These are phyloP conservation scores for Acanthurus leucopareius DNA, from an alignment of 2,797 vertebrate species.

Conservation along the genomic window DNA sequence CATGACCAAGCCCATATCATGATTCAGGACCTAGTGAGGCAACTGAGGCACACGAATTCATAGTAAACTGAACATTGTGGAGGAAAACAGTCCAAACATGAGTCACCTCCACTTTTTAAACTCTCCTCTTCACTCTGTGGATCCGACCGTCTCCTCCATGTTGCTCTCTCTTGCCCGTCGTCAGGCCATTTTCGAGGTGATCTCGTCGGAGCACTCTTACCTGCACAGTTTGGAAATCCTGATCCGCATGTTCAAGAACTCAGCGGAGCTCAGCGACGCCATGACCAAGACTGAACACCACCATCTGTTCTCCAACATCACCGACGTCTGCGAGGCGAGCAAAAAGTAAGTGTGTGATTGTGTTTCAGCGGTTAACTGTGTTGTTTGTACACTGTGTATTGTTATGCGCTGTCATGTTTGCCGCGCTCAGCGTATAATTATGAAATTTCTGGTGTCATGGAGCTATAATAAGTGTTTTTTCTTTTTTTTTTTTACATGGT, in stretches of 20 bases:
- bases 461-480: background rate
- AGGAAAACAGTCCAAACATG: background rate
- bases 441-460: no score
- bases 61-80: background rate
- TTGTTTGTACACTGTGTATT: background rate
- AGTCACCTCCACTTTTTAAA: background rate
- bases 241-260: constrained; percentile 96
- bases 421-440: background rate
- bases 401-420: background rate
- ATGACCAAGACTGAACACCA: constrained; percentile 98
- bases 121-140: background rate
- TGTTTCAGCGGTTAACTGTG: background rate
- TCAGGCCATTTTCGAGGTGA: constrained; percentile 97
- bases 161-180: background rate
- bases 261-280: constrained; percentile 89
- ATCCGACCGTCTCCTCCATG: background rate
- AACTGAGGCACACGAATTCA: background rate
- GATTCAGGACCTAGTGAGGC: constrained; percentile 4
- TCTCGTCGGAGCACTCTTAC: constrained; percentile 98
- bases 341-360: constrained; percentile 87
- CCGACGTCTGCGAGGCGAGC: constrained; percentile 94
- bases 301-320: constrained; percentile 98
- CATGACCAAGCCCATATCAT: background rate
- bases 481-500: background rate
- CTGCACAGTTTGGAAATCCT: constrained; percentile 96